These are phyloP conservation scores for Euzophera pinguis DNA, from an alignment of 2,888 invertebrate genomes.

Conservation along the genomic window DNA sequence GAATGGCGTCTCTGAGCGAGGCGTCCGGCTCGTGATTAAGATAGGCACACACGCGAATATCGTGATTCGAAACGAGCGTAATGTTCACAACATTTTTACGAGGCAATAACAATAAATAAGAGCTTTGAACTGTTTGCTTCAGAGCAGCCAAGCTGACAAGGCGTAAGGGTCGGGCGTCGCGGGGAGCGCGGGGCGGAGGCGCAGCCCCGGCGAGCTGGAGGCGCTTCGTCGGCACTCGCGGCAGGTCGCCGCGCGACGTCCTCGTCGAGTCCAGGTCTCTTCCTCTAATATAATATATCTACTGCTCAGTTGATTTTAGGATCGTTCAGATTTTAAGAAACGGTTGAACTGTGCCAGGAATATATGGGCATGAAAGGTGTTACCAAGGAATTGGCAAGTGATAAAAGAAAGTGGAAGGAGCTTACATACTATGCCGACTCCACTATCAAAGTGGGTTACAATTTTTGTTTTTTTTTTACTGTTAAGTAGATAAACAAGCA, in stretches of 20 bases:
- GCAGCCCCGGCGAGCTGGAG: slow-evolving; percentile 77
- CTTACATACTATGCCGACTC: too few species aligned
- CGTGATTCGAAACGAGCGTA: slow-evolving; percentile 11
- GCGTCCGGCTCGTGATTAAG: slow-evolving; percentile 4
- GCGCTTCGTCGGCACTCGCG: slow-evolving; percentile 91
- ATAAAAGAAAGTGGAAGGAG: too few species aligned
- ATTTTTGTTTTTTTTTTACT: too few species aligned
- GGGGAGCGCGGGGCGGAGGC: slow-evolving; percentile 17
- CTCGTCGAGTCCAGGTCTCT: slow-evolving; percentile 88
- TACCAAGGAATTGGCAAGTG: too few species aligned
- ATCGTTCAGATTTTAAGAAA: too few species aligned
- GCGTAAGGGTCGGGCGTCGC: slow-evolving; percentile 13
- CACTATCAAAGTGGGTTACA: too few species aligned
- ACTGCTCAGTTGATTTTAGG: too few species aligned
- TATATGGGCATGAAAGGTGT: too few species aligned
- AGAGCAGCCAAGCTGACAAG: slow-evolving; percentile 21
- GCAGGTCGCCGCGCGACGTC: slow-evolving; percentile 90
- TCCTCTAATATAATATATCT: background rate
- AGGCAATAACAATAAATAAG: slow-evolving; percentile 43
- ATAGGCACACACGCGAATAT: slow-evolving; percentile 3
- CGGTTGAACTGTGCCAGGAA: too few species aligned
- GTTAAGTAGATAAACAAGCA: too few species aligned
- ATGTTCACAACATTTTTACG: slow-evolving; percentile 39
- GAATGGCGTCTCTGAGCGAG: background rate
- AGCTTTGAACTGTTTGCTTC: slow-evolving; percentile 39